A percentile compares a stretch with the other conserved stretches of the same genome.
These are phyloP conservation scores for Leptonema lineaticorne DNA, from an alignment of 1,140 invertebrate species.

Conservation along the genomic window DNA sequence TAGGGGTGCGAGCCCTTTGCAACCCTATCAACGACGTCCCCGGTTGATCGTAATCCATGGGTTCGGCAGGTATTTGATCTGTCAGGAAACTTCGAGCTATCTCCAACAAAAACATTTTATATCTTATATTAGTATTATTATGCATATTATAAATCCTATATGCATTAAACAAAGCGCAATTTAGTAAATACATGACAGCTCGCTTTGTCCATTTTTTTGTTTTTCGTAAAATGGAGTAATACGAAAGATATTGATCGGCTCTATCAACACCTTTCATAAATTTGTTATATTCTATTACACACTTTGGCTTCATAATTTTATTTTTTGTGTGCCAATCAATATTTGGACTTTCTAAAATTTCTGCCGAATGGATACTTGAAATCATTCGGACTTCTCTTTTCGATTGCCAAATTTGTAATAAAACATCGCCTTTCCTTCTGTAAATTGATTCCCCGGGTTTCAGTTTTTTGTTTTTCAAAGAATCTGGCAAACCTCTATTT, in stretches of 20 bases:
- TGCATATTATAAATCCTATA: conserved; percentile 22
- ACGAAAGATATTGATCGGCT: too few species aligned
- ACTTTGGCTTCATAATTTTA: conserved; percentile 22
- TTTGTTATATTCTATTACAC: conserved; percentile 33
- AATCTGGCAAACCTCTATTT: conserved; percentile 28
- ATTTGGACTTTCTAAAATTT: background rate
- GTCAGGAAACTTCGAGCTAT: background rate
- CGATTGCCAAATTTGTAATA: conserved; percentile 22
- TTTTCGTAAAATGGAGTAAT: conserved; percentile 24
- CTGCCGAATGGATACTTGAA: conserved; percentile 21
- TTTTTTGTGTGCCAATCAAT: background rate
- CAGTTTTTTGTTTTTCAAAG: conserved; percentile 24
- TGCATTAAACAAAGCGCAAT: conserved; percentile 31
- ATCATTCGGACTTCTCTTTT: conserved; percentile 20
- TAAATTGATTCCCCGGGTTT: conserved; percentile 22
- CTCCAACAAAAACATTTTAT: background rate
- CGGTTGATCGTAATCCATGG: too few species aligned
- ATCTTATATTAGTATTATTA: conserved; percentile 18
- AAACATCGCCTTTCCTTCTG: conserved; percentile 5
- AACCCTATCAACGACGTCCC: background rate
- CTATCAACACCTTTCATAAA: conserved; percentile 31
- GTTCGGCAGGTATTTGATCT: too few species aligned
- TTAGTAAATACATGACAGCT: conserved; percentile 22
- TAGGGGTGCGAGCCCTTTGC: background rate
- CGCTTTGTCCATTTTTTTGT: conserved; percentile 31